Evolutionary conservation across 2,797 vertebrate genomes (phyloP).

Genomic region (Rhyacichthys aspro): DNA sequence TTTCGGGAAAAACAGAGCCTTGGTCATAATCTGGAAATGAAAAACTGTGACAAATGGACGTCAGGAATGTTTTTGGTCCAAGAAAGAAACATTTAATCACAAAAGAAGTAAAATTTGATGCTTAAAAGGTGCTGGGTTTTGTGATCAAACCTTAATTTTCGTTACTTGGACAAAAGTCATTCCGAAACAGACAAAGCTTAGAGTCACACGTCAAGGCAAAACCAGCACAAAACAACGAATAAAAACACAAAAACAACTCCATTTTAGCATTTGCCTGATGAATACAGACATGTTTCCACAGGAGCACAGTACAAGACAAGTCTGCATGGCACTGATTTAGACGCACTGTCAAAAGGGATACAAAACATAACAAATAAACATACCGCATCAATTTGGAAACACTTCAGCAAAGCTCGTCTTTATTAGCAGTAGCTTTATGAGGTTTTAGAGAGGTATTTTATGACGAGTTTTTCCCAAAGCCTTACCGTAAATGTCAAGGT

Average conservation of each 20-base stretch:
- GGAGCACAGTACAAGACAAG: too few relatives aligned
- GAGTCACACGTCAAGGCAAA: slow-evolving; percentile 26
- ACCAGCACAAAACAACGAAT: slow-evolving; percentile 13
- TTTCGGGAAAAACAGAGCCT: slow-evolving; percentile 16
- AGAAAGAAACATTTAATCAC: slow-evolving; percentile 8
- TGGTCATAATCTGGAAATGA: slow-evolving; percentile 33
- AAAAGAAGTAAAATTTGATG: not conserved
- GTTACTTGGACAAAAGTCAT: slow-evolving; percentile 38
- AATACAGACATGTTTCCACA: not conserved
- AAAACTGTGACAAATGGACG: slow-evolving; percentile 27
- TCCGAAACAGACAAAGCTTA: slow-evolving; percentile 35
- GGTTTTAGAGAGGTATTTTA: too few relatives aligned
- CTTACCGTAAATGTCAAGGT: too few relatives aligned
- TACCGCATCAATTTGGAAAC: too few relatives aligned
- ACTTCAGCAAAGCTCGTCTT: too few relatives aligned
- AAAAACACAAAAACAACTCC: not conserved
- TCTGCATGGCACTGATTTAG: too few relatives aligned
- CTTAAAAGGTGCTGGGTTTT: not conserved
- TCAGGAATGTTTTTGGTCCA: slow-evolving; percentile 37
- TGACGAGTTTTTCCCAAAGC: too few relatives aligned
- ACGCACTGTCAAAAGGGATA: too few relatives aligned
- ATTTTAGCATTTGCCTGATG: not conserved
- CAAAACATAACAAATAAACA: too few relatives aligned
- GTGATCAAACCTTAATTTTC: slow-evolving; percentile 9
- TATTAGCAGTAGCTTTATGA: too few relatives aligned